Evolutionary conservation across 2,888 invertebrate species (phyloP), one percentile per base, ranked within the genome.

Genomic region (Podabrus alpinus): DNA sequence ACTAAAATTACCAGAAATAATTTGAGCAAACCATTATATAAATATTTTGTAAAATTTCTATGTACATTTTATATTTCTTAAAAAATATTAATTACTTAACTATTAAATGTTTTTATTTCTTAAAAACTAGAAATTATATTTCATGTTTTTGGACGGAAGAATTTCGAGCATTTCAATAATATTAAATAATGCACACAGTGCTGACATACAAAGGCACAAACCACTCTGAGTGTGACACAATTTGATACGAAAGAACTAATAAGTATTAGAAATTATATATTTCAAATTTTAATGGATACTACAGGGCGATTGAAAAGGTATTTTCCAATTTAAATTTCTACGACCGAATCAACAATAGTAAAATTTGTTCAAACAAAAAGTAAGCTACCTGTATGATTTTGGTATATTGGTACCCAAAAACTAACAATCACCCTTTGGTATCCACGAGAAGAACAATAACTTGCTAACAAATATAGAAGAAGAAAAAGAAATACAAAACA

Each of bases 131-230:
- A 64, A 64, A 64, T 21, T 64, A 64, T 64, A 64, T 17, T 64
- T 64, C 21, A 19, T 17, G 79, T 79, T 79, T 75, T 71, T 81
- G 83, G 83, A 83, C 83, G 84, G 83, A 83, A 84, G 84, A 83
- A 82, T 81, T 83, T 77, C 81, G 83, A 82, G 82, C 81, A 74
- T 71, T 73, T 73, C 21, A 78, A 77, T 70, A 68, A 72, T 21
- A 71, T 15, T 72, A 59, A 77, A 77, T 75, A 79, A 72, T 72
- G 77, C 84, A 83, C 82, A 82, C 83, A 74, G 83, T 83, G 83
- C 81, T 74, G 67, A 79, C 78, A 81, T 78, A 80, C 78, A 80
- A 83, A 84, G 82, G 83, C 83, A 83, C 83, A 82, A 83, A 80
- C 80, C 82, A 82, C 82, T 81, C 82, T 79, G 81, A 82, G 82